Percentiles rank a stretch among this genome's conserved stretches.
Conservation (phyloP, 2,797 vertebrate genomes). For the Ataeniobius toweri region DNA sequence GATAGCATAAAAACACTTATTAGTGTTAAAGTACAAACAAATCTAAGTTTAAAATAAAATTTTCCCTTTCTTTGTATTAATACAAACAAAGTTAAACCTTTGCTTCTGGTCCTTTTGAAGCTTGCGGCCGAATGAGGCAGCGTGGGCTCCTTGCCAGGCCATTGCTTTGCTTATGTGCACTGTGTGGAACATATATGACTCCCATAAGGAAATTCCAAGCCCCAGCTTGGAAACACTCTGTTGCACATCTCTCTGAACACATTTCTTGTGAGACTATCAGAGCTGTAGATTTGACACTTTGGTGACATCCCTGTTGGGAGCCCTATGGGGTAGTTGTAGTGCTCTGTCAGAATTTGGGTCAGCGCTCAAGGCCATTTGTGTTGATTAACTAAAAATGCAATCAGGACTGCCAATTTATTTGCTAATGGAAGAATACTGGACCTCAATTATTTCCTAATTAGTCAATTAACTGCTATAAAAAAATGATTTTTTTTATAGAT, state of each 20-base stretch:
- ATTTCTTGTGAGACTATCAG: constrained; percentile 10
- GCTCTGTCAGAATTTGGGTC: constrained; percentile 30
- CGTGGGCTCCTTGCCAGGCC: constrained; percentile 12
- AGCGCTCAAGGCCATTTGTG: constrained; percentile 38
- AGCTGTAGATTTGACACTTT: constrained; percentile 1
- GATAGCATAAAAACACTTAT: background rate
- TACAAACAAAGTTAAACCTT: constrained; percentile 4
- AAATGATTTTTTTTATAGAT: constrained; percentile 2
- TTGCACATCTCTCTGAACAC: background rate
- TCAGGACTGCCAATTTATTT: constrained; percentile 36
- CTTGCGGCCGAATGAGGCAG: constrained; percentile 37
- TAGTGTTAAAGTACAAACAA: background rate
- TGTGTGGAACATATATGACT: constrained; percentile 13
- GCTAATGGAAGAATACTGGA: constrained; percentile 45
- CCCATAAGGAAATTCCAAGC: constrained; percentile 27
- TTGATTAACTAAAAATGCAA: constrained; percentile 50
- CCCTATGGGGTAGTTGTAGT: constrained; percentile 4
- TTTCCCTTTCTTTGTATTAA: constrained; percentile 7
- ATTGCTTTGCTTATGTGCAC: constrained; percentile 3
- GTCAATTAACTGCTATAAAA: constrained; percentile 3
- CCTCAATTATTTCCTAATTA: constrained; percentile 42
- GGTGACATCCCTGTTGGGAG: constrained; percentile 2
- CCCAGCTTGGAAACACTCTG: constrained; percentile 15
- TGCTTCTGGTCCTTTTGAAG: constrained; percentile 10
- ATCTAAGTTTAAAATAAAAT: background rate